Base-by-base conservation (phyloP, 2,888 invertebrate genomes). In the Blera fallax region DNA sequence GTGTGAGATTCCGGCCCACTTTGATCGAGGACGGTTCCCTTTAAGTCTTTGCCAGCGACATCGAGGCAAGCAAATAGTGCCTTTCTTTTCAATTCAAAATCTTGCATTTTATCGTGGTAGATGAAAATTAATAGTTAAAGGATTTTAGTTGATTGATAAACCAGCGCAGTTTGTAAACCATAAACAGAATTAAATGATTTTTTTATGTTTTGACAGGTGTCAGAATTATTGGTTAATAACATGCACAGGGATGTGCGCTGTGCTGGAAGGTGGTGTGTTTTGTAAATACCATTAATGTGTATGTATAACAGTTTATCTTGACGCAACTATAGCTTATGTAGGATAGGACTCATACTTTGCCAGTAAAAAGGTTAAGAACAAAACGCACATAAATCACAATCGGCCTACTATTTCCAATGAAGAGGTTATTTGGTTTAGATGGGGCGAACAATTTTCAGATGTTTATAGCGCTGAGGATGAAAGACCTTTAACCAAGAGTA, bases 51-150 rank as follows among this genome's bases (percentile, higher is more conserved):
- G 89, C 95, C 94, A 24, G 95, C 95, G 88, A 94, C 93, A 89
- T 94, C 94, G 7, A 97, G 90, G 74, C 94, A 94, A 69, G 95
- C 95, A 88, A 96, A 96, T 4, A 96, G 92, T 88, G 94, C 94
- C 90, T 95, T 95, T 87, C 95, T 95, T 87, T 96, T 94, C 87
- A 94, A 93, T 50, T 92, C 92, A 89, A 94, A 94, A 62, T 90
- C 90, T 60, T 91, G 90, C 91, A 92, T 91, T 87, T 88, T 88
- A 1, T n/a, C 27, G n/a, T 1, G 27, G 0, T n/a, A 34, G 14
- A n/a, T n/a, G n/a, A 27, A 24, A 37, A 34, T n/a, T 40, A 18
- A n/a, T n/a, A 14, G 34, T 14, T 54, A 2, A 11, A 37, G 14
- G 27, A 32, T 11, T 10, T 45, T 10, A 21, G 11, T 0, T 21